Percentiles rank a stretch among this genome's conserved stretches.
Evolutionary conservation across 23 tunicate genomes (phyloP).

Genomic region (Halocynthia roretzi): DNA sequence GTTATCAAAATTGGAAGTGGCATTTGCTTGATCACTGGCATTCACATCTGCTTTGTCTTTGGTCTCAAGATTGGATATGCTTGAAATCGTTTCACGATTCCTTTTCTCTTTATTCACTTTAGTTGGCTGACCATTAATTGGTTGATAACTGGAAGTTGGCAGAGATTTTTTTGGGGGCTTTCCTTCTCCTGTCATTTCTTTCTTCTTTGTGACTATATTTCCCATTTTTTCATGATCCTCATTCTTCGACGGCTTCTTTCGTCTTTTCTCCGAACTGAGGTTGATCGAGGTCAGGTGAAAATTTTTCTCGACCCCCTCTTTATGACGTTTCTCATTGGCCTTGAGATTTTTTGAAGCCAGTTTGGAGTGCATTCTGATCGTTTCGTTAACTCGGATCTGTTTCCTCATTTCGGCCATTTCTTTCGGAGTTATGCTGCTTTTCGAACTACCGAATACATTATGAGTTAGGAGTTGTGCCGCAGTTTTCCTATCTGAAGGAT

Average conservation of each 20-base stretch:
- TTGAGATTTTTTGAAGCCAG: slow-evolving; percentile 7
- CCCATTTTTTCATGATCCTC: background rate
- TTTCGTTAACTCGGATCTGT: slow-evolving; percentile 69
- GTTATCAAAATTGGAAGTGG: background rate
- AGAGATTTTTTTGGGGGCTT: background rate
- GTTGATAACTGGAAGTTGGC: background rate
- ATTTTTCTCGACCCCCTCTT: slow-evolving; percentile 53
- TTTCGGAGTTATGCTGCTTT: slow-evolving; percentile 37
- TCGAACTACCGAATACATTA: slow-evolving; percentile 6
- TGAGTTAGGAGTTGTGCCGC: slow-evolving; percentile 5
- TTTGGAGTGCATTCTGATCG: slow-evolving; percentile 28
- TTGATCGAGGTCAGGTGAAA: slow-evolving; percentile 57
- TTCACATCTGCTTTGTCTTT: background rate
- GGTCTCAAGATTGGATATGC: background rate
- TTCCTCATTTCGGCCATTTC: slow-evolving; percentile 54
- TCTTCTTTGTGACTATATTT: background rate
- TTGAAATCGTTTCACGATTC: background rate
- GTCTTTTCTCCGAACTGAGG: slow-evolving; percentile 17
- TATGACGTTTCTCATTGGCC: slow-evolving; percentile 50
- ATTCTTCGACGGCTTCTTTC: background rate
- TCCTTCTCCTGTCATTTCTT: background rate
- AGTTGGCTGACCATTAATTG: background rate
- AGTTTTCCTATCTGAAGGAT: slow-evolving; percentile 7
- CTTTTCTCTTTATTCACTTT: background rate
- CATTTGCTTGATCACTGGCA: background rate